Base-by-base conservation (phyloP, 2,888 invertebrate species). In the Leucophora obtusa region DNA sequence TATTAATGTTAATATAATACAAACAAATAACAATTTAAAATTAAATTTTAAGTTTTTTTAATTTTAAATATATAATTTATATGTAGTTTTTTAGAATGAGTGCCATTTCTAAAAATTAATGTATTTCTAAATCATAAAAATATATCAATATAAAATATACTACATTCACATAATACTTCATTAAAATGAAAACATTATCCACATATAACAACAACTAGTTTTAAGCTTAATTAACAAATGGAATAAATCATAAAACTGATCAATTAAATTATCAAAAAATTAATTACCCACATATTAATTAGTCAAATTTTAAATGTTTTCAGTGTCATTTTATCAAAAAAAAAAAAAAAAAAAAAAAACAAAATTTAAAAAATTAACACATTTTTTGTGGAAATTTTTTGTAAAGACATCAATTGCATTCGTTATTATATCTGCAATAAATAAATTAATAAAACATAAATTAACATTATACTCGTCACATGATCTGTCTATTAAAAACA, bases 361-460 rank as follows among this genome's bases (percentile, higher is more conserved):
- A n/a, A n/a, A n/a, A n/a, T n/a, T n/a, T n/a, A 54, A 54, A 60
- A 51, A 24, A 10, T 38, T 65, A 24, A 9, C 28, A 43, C 1
- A 35, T 75, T 54, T 76, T 50, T 63, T 76, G 72, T 68, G 71
- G 43, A 60, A 71, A 58, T 53, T 38, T 35, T 18, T 28, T 9
- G 21, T 56, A 53, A 50, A 63, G 80, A 72, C 81, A 70, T 81
- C 70, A 66, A 70, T 68, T 84, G 76, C 79, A 76, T 82, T 82
- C 72, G 77, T 82, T 78, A 71, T 62, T 83, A 76, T 79, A 66
- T 73, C 80, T 78, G 75, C 77, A 84, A 60, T n/a, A 47, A 47
- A 14, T n/a, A 38, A 76, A 80, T 68, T 81, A 68, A 53, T 28
- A 73, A 73, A 75, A 75, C 72, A 75, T 38, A 69, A 74, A 84